Evolutionary conservation across 2,888 invertebrate species (phyloP), one percentile per base, ranked within the genome.

Genomic region (Patella caerulea): DNA sequence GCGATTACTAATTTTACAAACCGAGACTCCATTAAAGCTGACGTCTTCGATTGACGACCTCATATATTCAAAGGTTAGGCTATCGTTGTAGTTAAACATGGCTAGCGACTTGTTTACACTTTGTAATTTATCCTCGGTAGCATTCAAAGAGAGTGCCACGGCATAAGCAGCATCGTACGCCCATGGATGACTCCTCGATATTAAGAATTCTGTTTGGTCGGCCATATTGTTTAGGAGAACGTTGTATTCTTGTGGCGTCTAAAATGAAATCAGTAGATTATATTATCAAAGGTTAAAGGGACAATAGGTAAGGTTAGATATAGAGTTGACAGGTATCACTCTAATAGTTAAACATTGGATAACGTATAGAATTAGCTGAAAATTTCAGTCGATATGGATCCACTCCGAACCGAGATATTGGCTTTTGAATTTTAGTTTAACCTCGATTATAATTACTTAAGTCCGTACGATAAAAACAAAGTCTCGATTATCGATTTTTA

Each of bases 121-220:
- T 34, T 65, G 52, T 19, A 81, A 52, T 56, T 78, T 78, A 29
- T 73, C 72, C 19, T 79, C 72, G 34, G 82, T 83, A 29, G 79
- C 78, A 74, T 84, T 84, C 34, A 84, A 72, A 2, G 82, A 80
- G 55, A 84, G 14, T 12, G 81, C 84, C 19, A 84, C 55, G 0
- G 84, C 82, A 82, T 83, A 84, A 2, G 80, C 82, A n/a, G 84
- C 79, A 71, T 84, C 84, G 34, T 82, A 83, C 0, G 79, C 78
- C 74, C 76, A 84, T 12, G 76, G 76, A 53, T 56, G 45, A 45
- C 55, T 55, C 45, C 76, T 72, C 5, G 76, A 76, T 24, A 56
- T 11, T 45, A 14, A 15, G 54, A 71, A 54, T 12, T 52, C 24
- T 15, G 59, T 72, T 17, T 12, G 2, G 5, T n/a, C 24, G 9